Evolutionary conservation across 2,797 vertebrate genomes (phyloP).

Genomic region (Amblyopsis hoosieri): DNA sequence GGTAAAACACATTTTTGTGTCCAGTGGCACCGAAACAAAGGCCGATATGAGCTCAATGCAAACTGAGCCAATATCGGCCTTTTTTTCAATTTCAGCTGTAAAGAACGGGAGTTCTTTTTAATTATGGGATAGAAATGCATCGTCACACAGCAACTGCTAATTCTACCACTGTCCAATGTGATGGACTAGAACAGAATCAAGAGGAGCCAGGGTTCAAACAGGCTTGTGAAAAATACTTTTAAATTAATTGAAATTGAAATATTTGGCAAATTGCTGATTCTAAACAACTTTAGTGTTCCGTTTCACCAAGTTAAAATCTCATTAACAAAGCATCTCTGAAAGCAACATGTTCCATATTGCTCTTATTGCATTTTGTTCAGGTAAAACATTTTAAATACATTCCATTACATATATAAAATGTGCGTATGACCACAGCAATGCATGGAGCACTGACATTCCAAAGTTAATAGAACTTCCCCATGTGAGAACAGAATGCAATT

Average conservation of each 20-base stretch:
- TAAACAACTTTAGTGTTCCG: slow-evolving; percentile 30
- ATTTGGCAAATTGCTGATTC: slow-evolving; percentile 50
- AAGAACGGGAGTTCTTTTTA: slow-evolving; percentile 18
- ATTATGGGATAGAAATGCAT: slow-evolving; percentile 25
- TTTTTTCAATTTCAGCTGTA: slow-evolving; percentile 17
- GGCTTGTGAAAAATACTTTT: slow-evolving; percentile 67
- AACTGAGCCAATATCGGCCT: slow-evolving; percentile 16
- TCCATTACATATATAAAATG: slow-evolving; percentile 42
- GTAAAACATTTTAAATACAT: slow-evolving; percentile 40
- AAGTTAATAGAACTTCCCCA: slow-evolving; percentile 20
- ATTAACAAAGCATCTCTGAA: slow-evolving; percentile 40
- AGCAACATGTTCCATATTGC: slow-evolving; percentile 39
- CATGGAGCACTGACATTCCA: slow-evolving; percentile 6
- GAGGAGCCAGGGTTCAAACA: slow-evolving; percentile 41
- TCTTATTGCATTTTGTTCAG: slow-evolving; percentile 59
- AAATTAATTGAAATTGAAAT: slow-evolving; percentile 56
- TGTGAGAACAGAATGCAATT: slow-evolving; percentile 26
- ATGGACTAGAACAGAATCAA: slow-evolving; percentile 38
- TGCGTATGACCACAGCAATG: slow-evolving; percentile 25
- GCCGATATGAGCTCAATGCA: slow-evolving; percentile 21
- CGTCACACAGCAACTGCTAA: slow-evolving; percentile 39
- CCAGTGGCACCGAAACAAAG: slow-evolving; percentile 34
- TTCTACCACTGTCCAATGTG: slow-evolving; percentile 33
- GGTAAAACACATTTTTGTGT: slow-evolving; percentile 22
- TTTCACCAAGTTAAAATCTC: slow-evolving; percentile 30